Evolutionary conservation across 2,888 invertebrate genomes (phyloP).

Genomic region (Pteria penguin): DNA sequence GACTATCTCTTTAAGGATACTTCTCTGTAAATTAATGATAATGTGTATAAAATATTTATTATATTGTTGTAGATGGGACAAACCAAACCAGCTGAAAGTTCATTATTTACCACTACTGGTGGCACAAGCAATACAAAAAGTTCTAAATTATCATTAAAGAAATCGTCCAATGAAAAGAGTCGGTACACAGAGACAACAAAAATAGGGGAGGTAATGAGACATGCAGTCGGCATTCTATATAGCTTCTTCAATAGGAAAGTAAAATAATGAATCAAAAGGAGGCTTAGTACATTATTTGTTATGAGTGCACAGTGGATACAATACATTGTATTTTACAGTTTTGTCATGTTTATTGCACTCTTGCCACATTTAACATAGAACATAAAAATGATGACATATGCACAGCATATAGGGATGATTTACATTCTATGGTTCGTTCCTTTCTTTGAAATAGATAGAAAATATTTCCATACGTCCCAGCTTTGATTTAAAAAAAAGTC

Average conservation of each 20-base stretch:
- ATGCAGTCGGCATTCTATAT: not conserved
- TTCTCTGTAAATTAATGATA: too few species aligned
- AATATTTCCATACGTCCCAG: too few species aligned
- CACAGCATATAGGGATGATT: too few species aligned
- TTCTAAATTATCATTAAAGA: conserved; percentile 8
- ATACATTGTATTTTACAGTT: not conserved
- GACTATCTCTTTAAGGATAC: too few species aligned
- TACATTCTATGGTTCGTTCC: too few species aligned
- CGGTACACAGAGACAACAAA: conserved; percentile 5
- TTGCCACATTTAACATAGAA: too few species aligned
- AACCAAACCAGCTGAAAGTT: conserved; percentile 14
- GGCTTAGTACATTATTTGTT: too few species aligned
- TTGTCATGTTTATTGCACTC: too few species aligned
- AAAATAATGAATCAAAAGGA: not conserved
- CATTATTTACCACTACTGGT: conserved; percentile 27
- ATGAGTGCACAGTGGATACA: too few species aligned
- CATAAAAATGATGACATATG: too few species aligned
- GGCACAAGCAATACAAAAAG: not conserved
- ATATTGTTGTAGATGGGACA: not conserved
- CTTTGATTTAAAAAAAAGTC: too few species aligned
- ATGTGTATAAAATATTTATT: not conserved
- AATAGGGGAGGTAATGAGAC: not conserved
- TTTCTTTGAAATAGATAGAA: too few species aligned
- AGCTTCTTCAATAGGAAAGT: not conserved
- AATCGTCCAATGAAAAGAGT: not conserved